phyloP scores from a whole-genome alignment of 2,797 vertebrate species.

The Sphenodon punctatus region DNA sequence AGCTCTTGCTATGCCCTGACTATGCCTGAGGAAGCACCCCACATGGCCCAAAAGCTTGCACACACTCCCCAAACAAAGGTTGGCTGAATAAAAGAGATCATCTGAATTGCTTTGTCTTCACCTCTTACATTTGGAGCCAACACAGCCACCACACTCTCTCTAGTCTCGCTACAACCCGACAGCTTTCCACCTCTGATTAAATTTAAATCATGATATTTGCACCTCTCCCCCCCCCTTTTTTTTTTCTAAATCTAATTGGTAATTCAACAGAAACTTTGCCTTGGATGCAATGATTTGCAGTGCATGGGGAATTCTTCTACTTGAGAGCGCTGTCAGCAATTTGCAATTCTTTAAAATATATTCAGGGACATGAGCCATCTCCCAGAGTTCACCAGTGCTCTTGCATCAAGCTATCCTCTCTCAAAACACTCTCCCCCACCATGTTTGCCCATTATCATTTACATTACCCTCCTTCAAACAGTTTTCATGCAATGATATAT shows the following conservation, averaged over 20 bases:
- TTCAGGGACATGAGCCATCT: not conserved
- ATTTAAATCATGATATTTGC: not conserved
- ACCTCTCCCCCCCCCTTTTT: no score
- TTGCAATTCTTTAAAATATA: not conserved
- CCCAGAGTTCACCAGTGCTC: not conserved
- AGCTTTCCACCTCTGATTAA: not conserved
- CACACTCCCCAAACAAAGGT: no score
- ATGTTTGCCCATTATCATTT: not conserved
- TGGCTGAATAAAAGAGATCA: no score
- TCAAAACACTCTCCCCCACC: not conserved
- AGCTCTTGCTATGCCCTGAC: no score
- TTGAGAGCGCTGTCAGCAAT: not conserved
- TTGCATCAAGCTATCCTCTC: not conserved
- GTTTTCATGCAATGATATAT: not conserved
- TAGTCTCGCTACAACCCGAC: no score
- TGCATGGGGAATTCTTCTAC: not conserved
- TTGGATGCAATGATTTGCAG: not conserved
- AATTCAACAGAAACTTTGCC: not conserved
- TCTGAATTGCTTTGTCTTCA: no score
- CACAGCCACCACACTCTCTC: no score
- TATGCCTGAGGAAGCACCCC: no score
- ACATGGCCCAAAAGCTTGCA: no score
- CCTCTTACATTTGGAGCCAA: no score
- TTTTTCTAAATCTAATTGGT: not conserved
- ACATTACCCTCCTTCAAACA: not conserved